Evolutionary conservation across 35 echinoderm and acorn worm species (phyloP).

Genomic region (Eucidaris tribuloides): DNA sequence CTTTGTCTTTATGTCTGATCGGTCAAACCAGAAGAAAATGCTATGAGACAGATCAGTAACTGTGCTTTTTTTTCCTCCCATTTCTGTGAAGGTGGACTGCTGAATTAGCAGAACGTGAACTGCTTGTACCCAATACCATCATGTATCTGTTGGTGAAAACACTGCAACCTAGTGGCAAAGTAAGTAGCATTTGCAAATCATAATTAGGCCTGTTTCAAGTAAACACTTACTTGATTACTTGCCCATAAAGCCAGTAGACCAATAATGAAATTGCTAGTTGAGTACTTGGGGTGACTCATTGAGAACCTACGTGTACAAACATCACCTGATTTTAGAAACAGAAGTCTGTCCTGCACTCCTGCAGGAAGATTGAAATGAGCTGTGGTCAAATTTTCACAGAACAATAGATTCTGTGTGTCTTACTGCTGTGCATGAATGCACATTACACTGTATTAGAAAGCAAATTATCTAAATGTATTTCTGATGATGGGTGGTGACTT

Average conservation of each 20-base stretch:
- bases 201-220: not conserved
- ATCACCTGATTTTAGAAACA: not conserved
- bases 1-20: not conserved
- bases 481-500: too few species aligned
- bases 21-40: too few species aligned
- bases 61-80: too few species aligned
- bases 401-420: too few species aligned
- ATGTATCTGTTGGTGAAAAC: slow-evolving; percentile 69
- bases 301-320: not conserved
- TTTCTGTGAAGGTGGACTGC: slow-evolving; percentile 62
- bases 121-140: slow-evolving; percentile 69
- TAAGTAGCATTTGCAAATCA: slow-evolving; percentile 24
- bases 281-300: not conserved
- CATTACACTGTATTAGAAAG: too few species aligned
- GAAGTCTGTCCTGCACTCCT: not conserved
- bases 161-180: slow-evolving; percentile 52
- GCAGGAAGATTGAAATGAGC: not conserved
- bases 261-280: not conserved
- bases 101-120: slow-evolving; percentile 63
- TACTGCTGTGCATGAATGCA: too few species aligned
- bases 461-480: too few species aligned
- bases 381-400: too few species aligned
- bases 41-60: too few species aligned
- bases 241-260: not conserved
- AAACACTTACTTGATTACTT: not conserved